Evolutionary conservation across 2,113 vertebrate genomes (phyloP), one percentile per base, ranked within the genome.

Genomic region (Nothocercus julius): DNA sequence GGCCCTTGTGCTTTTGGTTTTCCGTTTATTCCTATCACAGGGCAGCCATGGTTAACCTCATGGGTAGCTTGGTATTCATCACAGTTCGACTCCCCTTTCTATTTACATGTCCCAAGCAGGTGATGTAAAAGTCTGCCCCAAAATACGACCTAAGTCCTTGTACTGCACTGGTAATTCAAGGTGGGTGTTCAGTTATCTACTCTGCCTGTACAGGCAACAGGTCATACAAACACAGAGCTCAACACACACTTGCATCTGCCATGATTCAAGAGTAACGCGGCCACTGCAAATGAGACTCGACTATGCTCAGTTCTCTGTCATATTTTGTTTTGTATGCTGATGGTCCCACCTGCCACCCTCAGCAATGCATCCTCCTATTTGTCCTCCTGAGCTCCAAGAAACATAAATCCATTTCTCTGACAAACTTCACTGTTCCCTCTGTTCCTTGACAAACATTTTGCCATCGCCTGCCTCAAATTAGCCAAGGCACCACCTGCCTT

Each of bases 351-450:
- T 90, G 73, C 58, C 92, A 90, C 42, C 34, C n/a, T 6, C 89
- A 82, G 59, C 45, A 82, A 82, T 45, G 44, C 73, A 72, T 69
- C 77, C 44, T 92, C 63, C 94, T 72, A 72, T 83, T 83, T 81
- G 79, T 78, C 62, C 72, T 95, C 42, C 68, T 30, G 64, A 95
- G 80, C 45, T 82, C 83, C 74, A 81, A 95, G 73, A 75, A 93
- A 11, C 34, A 85, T 58, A 61, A 53, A 75, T 70, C 90, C 53
- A 10, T n/a, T 59, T 84, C 59, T 87, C 15, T 80, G 83, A 90
- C 80, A 92, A 83, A 68, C 51, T 70, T 82, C 49, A 75, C 36
- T 30, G 40, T 13, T 67, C 61, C 51, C 28, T 70, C 69, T 38
- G 2, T 64, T 76, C 70, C 36, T 87, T 32, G 44, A 49, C 67